These are phyloP conservation scores for Drosophila asahinai DNA, from an alignment of 1,140 invertebrate genomes.

Conservation along the genomic window DNA sequence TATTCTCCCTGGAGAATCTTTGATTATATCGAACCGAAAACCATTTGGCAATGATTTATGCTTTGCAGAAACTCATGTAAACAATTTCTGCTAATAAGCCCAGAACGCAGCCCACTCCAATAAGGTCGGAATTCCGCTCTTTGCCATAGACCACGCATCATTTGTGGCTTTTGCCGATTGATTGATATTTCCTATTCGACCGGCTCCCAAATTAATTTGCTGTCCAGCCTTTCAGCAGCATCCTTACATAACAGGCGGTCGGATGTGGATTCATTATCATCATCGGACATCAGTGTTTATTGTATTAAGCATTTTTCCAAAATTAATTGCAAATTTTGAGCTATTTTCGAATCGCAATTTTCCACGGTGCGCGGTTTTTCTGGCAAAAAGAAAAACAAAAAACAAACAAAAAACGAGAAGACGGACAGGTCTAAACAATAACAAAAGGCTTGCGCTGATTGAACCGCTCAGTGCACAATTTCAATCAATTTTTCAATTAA, in stretches of 20 bases:
- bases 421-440: constrained; percentile 55
- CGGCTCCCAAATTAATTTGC: constrained; percentile 28
- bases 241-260: constrained; percentile 21
- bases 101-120: not conserved
- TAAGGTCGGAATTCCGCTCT: not conserved
- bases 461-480: constrained; percentile 60
- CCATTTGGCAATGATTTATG: constrained; percentile 20
- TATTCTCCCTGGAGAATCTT: not conserved
- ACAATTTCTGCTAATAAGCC: constrained; percentile 8
- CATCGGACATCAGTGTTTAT: constrained; percentile 55
- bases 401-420: not conserved
- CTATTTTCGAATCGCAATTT: constrained; percentile 70
- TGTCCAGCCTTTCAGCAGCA: constrained; percentile 14
- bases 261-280: constrained; percentile 3
- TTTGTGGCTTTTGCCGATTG: constrained; percentile 30
- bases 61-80: constrained; percentile 14
- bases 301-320: constrained; percentile 51
- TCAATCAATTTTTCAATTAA: constrained; percentile 73
- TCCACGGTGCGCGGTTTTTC: constrained; percentile 27
- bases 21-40: constrained; percentile 3
- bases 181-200: constrained; percentile 40
- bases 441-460: constrained; percentile 57
- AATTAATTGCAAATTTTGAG: constrained; percentile 67
- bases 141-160: constrained; percentile 30
- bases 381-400: not conserved